These are phyloP conservation scores for Neostethus bicornis DNA, from an alignment of 2,797 vertebrate genomes.

Conservation along the genomic window DNA sequence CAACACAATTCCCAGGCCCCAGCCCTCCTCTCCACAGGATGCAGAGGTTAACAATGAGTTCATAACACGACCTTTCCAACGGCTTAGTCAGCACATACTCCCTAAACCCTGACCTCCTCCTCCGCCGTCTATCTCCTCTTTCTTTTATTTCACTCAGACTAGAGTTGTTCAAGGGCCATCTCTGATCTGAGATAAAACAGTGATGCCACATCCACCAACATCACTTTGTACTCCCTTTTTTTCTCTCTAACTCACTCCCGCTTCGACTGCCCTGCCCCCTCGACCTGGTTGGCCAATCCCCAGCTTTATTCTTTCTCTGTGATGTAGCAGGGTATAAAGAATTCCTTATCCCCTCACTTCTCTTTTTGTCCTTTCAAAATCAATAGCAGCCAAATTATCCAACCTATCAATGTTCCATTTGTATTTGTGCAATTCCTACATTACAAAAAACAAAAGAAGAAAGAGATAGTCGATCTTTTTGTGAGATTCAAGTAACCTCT, in stretches of 20 bases:
- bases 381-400: constrained; percentile 9
- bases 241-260: constrained; percentile 18
- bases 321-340: constrained; percentile 15
- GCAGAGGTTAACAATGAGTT: constrained; percentile 66
- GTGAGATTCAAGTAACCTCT: constrained; percentile 10
- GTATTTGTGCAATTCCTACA: background rate
- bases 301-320: constrained; percentile 13
- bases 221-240: constrained; percentile 26
- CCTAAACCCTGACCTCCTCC: constrained; percentile 49
- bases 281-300: constrained; percentile 22
- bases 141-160: constrained; percentile 33
- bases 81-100: constrained; percentile 68
- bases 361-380: constrained; percentile 11
- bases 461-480: background rate
- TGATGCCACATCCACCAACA: constrained; percentile 28
- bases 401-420: background rate
- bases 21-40: constrained; percentile 57
- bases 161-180: constrained; percentile 41
- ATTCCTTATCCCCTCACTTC: background rate
- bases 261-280: constrained; percentile 29
- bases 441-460: background rate
- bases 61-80: constrained; percentile 62
- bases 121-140: constrained; percentile 35
- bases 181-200: constrained; percentile 50
- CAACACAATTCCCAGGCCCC: constrained; percentile 63